Conservation (phyloP, 2,797 vertebrate genomes). For the Clamator glandarius region DNA sequence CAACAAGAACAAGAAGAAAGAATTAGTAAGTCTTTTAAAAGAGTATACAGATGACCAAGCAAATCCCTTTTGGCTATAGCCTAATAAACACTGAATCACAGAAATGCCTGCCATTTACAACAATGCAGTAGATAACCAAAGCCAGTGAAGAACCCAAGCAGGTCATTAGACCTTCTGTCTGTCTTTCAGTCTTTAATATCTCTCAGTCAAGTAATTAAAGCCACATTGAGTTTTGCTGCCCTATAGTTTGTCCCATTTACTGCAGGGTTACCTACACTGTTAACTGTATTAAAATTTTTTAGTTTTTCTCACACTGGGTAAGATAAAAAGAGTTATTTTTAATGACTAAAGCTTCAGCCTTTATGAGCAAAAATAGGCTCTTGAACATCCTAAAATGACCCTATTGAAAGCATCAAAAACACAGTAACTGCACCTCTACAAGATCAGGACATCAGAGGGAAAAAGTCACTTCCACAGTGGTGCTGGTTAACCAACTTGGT, state of each 20-base stretch:
- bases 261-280: background rate
- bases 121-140: background rate
- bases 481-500: background rate
- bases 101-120: background rate
- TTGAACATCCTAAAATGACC: background rate
- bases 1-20: slow-evolving; percentile 2
- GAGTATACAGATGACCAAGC: background rate
- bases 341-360: background rate
- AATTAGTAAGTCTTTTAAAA: background rate
- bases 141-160: background rate
- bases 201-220: background rate
- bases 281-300: background rate
- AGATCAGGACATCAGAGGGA: background rate
- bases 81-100: slow-evolving; percentile 20
- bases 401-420: background rate
- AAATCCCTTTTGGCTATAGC: background rate
- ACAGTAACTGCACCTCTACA: background rate
- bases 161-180: background rate
- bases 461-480: background rate
- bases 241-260: background rate
- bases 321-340: background rate
- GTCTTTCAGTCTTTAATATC: background rate
- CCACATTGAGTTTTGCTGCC: background rate
- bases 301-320: background rate
- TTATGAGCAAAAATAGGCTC: background rate